Evolutionary conservation across 2,797 vertebrate species (phyloP).

Genomic region (Malurus leucopterus): DNA sequence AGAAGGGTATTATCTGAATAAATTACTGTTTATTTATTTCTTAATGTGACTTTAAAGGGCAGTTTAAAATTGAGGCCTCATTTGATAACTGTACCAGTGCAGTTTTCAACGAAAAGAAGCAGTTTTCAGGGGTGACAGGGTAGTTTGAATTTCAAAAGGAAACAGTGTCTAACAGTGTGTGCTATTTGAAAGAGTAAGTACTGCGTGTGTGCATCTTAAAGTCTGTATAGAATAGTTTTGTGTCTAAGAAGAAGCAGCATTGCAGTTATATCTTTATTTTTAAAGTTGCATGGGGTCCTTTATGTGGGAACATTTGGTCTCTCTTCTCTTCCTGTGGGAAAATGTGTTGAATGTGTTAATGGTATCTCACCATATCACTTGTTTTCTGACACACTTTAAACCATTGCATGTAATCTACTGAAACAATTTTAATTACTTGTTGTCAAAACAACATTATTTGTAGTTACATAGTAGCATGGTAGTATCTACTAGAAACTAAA

Average conservation of each 20-base stretch:
- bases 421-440: neutral
- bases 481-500: neutral
- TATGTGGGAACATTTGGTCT: neutral
- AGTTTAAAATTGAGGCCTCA: neutral
- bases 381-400: neutral
- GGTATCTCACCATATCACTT: accelerated
- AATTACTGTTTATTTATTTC: neutral
- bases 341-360: neutral
- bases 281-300: neutral
- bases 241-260: neutral
- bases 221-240: neutral
- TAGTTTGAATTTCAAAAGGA: neutral
- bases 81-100: neutral
- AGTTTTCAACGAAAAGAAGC: neutral
- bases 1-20: neutral
- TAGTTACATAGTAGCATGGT: neutral
- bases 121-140: neutral
- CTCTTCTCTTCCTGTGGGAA: neutral
- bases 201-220: accelerated
- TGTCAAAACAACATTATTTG: neutral
- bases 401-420: neutral
- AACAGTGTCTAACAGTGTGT: neutral
- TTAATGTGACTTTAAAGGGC: neutral
- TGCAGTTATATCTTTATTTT: neutral
- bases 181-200: neutral